Conservation (phyloP, 2,888 invertebrate genomes). For the Oligia strigilis region DNA sequence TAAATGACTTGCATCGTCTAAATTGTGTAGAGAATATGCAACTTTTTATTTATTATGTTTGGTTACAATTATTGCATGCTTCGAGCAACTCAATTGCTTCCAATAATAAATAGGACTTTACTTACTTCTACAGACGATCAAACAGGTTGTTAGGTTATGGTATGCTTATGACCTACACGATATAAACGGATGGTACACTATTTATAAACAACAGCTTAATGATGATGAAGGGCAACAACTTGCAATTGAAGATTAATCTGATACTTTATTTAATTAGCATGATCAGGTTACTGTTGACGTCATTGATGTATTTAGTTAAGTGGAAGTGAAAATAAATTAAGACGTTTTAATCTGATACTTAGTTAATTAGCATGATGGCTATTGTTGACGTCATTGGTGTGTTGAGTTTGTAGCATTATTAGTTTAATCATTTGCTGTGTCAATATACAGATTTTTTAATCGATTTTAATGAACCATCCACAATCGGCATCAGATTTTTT, state of each 20-base stretch:
- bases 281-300: slow-evolving; percentile 16
- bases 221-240: slow-evolving; percentile 19
- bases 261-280: slow-evolving; percentile 13
- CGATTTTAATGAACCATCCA: neutral
- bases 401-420: slow-evolving; percentile 12
- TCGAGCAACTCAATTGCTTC: neutral
- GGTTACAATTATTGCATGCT: neutral
- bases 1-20: too few species aligned
- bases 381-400: neutral
- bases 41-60: neutral
- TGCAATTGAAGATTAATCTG: slow-evolving; percentile 6
- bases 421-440: slow-evolving; percentile 6
- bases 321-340: neutral
- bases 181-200: neutral
- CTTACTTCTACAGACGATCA: neutral
- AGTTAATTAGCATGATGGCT: slow-evolving; percentile 14
- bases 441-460: neutral
- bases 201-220: slow-evolving; percentile 10
- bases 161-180: neutral
- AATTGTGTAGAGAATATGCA: neutral
- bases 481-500: too few species aligned
- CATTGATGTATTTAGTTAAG: neutral
- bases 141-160: slow-evolving; percentile 11
- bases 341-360: slow-evolving; percentile 16
- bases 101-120: neutral